Base-by-base conservation (phyloP, 2,113 vertebrate species). In the Dicrurus megarhynchus region DNA sequence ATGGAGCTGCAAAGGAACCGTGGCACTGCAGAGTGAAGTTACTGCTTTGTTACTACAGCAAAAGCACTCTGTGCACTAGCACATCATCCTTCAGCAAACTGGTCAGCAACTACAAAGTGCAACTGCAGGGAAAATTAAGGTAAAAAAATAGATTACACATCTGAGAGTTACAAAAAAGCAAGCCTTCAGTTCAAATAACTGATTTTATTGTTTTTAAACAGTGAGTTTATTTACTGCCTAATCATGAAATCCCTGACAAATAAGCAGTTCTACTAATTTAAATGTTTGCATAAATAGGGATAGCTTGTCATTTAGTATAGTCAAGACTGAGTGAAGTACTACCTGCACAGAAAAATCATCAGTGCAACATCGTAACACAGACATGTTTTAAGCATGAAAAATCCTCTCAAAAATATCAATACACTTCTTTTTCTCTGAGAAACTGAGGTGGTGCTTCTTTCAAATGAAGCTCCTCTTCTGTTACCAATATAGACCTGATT, bases 161-260 rank as follows among this genome's bases (percentile, higher is more conserved):
- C 65, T 89, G 67, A 80, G 55, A 56, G 26, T 61, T 93, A 94
- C 41, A 93, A 86, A 95, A 83, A 78, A 73, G 41, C 87, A 78
- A 70, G 78, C 79, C 79, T 84, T 79, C 76, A 55, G 79, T 80
- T 90, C 81, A 68, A 96, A 90, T 32, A 78, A 71, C 57, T 70
- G 47, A 52, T 32, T 80, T 67, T 57, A 60, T 83, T 92, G 57
- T 37, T 44, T 87, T 87, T 33, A 65, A 96, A 87, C 71, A 63
- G 68, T 41, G 92, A 84, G 52, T 76, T 93, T 87, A 49, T 84
- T 88, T 80, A 94, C 90, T 86, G 79, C 80, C 75, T 82, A 47
- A 70, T 57, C 68, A 76, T 39, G 17, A 96, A 93, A 86, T 78
- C 89, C 92, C 91, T 96, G 94, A 93, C 89, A 90, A 93, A 83